phyloP scores from a whole-genome alignment of 1,140 invertebrate genomes.

The Chironomus tepperi region DNA sequence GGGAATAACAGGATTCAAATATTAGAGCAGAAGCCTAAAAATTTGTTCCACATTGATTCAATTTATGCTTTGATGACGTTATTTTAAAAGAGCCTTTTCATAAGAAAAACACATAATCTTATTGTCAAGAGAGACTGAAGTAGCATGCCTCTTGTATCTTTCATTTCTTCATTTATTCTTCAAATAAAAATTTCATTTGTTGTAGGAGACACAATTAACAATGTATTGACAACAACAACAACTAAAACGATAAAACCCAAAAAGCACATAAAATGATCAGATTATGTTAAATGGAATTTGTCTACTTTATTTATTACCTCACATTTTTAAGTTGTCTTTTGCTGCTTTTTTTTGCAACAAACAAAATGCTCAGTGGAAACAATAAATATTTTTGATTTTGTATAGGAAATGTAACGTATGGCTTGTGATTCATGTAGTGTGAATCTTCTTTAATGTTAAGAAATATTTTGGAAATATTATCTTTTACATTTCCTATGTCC shows the following conservation, averaged over 20 bases:
- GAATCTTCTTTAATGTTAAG: background rate
- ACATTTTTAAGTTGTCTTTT: background rate
- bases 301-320: conserved; percentile 23
- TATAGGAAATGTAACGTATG: background rate
- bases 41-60: too few species aligned
- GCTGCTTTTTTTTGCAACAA: background rate
- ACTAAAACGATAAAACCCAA: background rate
- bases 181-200: background rate
- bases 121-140: too few species aligned
- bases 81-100: too few species aligned
- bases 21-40: too few species aligned
- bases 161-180: background rate
- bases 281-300: conserved; percentile 15
- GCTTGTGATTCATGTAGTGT: background rate
- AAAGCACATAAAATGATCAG: conserved; percentile 19
- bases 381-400: conserved; percentile 20
- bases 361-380: background rate
- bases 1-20: too few species aligned
- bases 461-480: too few species aligned
- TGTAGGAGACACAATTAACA: background rate
- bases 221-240: background rate
- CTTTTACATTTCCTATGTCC: too few species aligned
- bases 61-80: too few species aligned
- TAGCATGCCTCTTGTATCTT: background rate
- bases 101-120: too few species aligned